Conservation (phyloP, 2,888 invertebrate genomes). For the Octodonta nipae region DNA sequence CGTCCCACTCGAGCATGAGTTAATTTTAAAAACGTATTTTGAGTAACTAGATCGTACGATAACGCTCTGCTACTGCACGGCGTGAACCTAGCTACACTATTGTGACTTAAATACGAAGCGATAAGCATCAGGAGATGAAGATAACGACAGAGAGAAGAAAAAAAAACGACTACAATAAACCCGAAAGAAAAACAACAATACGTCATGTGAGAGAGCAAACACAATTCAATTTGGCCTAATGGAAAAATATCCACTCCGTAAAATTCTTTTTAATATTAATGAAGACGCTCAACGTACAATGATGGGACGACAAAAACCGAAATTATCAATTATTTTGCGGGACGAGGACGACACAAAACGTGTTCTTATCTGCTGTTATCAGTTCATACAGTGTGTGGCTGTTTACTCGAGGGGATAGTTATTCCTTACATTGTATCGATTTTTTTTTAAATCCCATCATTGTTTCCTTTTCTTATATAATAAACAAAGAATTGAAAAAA, state of each 20-base stretch:
- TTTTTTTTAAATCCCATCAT: no score
- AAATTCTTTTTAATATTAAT: no score
- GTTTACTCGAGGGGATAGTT: no score
- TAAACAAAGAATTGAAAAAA: no score
- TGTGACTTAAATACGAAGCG: conserved; percentile 34
- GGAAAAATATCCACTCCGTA: conserved; percentile 18
- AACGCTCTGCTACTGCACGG: conserved; percentile 26
- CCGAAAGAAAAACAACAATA: conserved; percentile 2
- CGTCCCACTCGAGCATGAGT: conserved; percentile 18
- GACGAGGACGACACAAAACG: no score
- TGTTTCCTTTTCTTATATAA: no score
- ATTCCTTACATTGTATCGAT: no score
- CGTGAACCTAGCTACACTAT: conserved; percentile 31
- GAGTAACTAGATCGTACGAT: conserved; percentile 29
- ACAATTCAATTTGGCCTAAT: conserved; percentile 26
- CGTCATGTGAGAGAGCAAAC: conserved; percentile 20
- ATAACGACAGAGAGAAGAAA: conserved; percentile 16
- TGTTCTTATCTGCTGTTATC: no score
- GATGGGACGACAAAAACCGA: no score
- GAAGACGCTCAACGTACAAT: no score
- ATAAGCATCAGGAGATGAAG: conserved; percentile 33
- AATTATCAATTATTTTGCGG: no score
- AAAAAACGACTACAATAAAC: not conserved
- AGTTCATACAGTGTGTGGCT: no score
- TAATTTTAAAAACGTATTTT: conserved; percentile 35